phyloP scores from a whole-genome alignment of 2,888 invertebrate genomes.

The Oxyscelio sp. region DNA sequence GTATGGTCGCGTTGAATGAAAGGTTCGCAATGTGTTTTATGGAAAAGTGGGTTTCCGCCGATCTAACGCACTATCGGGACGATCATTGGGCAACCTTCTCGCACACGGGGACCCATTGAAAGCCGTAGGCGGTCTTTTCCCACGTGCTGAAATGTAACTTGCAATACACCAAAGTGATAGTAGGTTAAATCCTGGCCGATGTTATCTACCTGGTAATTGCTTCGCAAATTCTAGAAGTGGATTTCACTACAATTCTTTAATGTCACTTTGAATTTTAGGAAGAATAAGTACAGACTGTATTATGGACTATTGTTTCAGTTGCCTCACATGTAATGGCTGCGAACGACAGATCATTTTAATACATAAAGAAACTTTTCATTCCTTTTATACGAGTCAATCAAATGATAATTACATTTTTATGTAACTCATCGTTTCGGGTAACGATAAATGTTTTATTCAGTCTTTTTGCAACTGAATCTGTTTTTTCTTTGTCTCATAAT shows the following conservation, averaged over 20 bases:
- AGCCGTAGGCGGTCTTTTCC: slow-evolving; percentile 83
- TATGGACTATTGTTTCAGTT: slow-evolving; percentile 44
- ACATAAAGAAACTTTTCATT: slow-evolving; percentile 53
- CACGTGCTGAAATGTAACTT: slow-evolving; percentile 87
- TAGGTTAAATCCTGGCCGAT: slow-evolving; percentile 87
- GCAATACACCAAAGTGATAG: slow-evolving; percentile 87
- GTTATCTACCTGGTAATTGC: slow-evolving; percentile 86
- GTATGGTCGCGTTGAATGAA: too few relatives aligned
- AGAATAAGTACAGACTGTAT: slow-evolving; percentile 24
- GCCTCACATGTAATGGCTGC: slow-evolving; percentile 4
- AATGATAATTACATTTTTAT: slow-evolving; percentile 62
- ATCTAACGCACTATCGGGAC: slow-evolving; percentile 85
- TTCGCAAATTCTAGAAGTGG: slow-evolving; percentile 69
- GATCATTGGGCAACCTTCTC: slow-evolving; percentile 87
- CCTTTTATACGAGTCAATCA: slow-evolving; percentile 61
- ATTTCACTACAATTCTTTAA: slow-evolving; percentile 70
- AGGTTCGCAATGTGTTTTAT: slow-evolving; percentile 79
- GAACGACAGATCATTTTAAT: slow-evolving; percentile 56
- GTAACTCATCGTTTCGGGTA: slow-evolving; percentile 46
- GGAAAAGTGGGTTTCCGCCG: slow-evolving; percentile 87
- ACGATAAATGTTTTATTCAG: slow-evolving; percentile 52
- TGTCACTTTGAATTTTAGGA: slow-evolving; percentile 66
- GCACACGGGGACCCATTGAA: slow-evolving; percentile 84
- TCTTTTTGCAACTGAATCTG: slow-evolving; percentile 37
- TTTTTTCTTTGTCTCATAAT: too few relatives aligned